Evolutionary conservation across 2,888 invertebrate species (phyloP).

Genomic region (Sialis fuliginosa): DNA sequence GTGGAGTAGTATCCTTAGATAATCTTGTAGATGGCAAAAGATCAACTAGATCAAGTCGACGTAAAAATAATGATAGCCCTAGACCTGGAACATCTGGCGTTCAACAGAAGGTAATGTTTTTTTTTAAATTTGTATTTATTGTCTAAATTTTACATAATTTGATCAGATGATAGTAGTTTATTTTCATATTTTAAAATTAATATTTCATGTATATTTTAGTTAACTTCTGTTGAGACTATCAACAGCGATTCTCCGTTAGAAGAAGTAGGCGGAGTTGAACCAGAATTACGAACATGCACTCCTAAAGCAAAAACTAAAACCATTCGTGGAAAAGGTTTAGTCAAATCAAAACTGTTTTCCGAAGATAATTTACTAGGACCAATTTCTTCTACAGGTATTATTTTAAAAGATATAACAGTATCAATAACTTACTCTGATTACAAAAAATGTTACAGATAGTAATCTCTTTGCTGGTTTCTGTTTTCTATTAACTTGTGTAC

Average conservation of each 20-base stretch:
- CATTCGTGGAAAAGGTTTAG: too few species aligned
- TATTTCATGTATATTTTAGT: too few species aligned
- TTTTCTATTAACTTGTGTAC: slow-evolving; percentile 35
- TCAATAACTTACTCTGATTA: too few species aligned
- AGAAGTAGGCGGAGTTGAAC: slow-evolving; percentile 30
- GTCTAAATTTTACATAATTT: too few species aligned
- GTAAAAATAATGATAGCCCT: slow-evolving; percentile 29
- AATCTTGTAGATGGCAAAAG: slow-evolving; percentile 30
- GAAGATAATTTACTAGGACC: slow-evolving; percentile 33
- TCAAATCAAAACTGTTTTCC: too few species aligned
- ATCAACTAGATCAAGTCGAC: slow-evolving; percentile 21
- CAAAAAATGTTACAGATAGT: slow-evolving; percentile 17
- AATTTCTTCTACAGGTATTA: slow-evolving; percentile 19
- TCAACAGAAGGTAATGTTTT: slow-evolving; percentile 8
- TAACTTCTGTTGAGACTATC: too few species aligned
- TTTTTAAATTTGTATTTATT: too few species aligned
- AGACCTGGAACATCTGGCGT: slow-evolving; percentile 33
- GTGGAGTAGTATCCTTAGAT: slow-evolving; percentile 21
- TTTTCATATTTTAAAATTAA: too few species aligned
- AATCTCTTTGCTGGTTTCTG: slow-evolving; percentile 33
- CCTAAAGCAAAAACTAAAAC: neutral
- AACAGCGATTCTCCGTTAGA: slow-evolving; percentile 21
- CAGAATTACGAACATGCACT: slow-evolving; percentile 29
- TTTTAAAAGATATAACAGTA: too few species aligned
- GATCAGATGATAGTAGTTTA: too few species aligned